Conservation (phyloP, 2,888 invertebrate genomes). For the Troides aeacus region DNA sequence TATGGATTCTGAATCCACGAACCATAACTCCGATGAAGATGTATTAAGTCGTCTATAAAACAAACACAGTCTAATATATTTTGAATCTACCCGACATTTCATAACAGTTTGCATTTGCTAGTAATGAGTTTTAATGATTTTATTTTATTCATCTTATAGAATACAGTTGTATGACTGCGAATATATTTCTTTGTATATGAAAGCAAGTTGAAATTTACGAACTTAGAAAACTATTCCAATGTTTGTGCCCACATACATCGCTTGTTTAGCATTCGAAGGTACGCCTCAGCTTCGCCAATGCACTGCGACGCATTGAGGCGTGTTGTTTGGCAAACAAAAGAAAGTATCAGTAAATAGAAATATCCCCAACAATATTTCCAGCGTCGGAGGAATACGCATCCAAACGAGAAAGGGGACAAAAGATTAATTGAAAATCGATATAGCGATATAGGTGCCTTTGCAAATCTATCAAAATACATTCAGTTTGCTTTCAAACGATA, state of each 20-base stretch:
- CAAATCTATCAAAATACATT: slow-evolving; percentile 72
- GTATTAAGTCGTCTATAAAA: no score
- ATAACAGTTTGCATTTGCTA: no score
- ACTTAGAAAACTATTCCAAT: slow-evolving; percentile 36
- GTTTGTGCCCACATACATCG: slow-evolving; percentile 55
- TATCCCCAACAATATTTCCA: slow-evolving; percentile 47
- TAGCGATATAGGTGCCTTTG: slow-evolving; percentile 58
- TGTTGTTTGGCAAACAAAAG: slow-evolving; percentile 51
- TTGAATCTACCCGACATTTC: no score
- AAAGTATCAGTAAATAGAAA: slow-evolving; percentile 40
- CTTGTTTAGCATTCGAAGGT: slow-evolving; percentile 61
- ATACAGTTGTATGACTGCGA: background rate
- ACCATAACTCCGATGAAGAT: no score
- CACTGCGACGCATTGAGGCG: slow-evolving; percentile 29
- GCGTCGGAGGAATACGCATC: slow-evolving; percentile 61
- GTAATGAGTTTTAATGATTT: no score
- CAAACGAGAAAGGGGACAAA: slow-evolving; percentile 67
- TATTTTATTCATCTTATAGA: background rate
- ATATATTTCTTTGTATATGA: background rate
- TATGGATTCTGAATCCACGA: no score
- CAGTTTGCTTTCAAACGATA: slow-evolving; percentile 69
- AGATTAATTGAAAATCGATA: slow-evolving; percentile 78
- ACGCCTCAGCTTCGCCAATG: slow-evolving; percentile 41
- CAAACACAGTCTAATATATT: no score
- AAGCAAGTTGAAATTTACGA: slow-evolving; percentile 4